Percentiles rank a stretch among this genome's conserved stretches.
Conservation (phyloP, 2,113 vertebrate species). For the Scophthalmus maximus region DNA sequence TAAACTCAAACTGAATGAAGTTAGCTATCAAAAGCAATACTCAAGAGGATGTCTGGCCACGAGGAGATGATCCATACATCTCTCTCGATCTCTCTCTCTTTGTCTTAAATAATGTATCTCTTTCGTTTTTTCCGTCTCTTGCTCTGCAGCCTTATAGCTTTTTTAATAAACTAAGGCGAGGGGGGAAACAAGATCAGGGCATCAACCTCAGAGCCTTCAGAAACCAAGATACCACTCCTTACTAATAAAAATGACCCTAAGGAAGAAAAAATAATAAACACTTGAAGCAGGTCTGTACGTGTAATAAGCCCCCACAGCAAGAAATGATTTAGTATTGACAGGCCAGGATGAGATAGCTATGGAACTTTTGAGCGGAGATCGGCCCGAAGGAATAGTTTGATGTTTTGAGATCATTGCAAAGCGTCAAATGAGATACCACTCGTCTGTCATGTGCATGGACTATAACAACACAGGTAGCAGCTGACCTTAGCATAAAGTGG, state of each 20-base stretch:
- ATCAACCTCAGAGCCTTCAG: conserved; percentile 24
- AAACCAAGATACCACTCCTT: conserved; percentile 16
- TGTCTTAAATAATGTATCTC: conserved; percentile 35
- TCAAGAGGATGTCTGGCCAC: conserved; percentile 38
- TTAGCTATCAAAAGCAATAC: conserved; percentile 47
- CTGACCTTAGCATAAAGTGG: background rate
- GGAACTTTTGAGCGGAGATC: background rate
- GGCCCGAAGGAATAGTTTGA: background rate
- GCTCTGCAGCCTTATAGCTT: conserved; percentile 51
- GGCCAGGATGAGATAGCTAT: background rate
- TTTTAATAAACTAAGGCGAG: conserved; percentile 57
- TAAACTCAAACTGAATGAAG: conserved; percentile 46
- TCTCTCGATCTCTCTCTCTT: conserved; percentile 9
- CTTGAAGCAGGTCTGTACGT: conserved; percentile 5
- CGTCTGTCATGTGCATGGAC: background rate
- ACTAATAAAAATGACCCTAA: conserved; percentile 26
- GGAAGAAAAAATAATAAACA: conserved; percentile 36
- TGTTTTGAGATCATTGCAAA: background rate
- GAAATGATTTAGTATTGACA: conserved; percentile 16
- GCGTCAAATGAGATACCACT: background rate
- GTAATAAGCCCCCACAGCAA: conserved; percentile 11
- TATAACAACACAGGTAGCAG: background rate
- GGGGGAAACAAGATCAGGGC: conserved; percentile 27
- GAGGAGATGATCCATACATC: conserved; percentile 32
- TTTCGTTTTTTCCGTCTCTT: conserved; percentile 5